Conservation (phyloP, 1,140 invertebrate genomes). For the Coptotermes formosanus region DNA sequence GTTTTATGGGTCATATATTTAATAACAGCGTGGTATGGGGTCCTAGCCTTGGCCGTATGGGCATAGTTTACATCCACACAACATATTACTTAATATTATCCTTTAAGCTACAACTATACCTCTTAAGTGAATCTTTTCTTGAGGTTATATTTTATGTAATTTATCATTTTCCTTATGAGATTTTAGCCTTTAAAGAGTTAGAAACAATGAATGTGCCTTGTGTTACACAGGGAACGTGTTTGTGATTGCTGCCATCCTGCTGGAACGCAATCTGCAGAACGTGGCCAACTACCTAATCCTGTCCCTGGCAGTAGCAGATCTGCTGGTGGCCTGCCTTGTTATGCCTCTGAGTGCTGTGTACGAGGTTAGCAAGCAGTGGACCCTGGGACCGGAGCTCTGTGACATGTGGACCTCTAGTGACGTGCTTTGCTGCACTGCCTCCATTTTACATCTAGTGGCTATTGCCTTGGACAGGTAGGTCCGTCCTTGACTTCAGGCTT, state of each 20-base stretch:
- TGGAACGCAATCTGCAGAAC: slow-evolving; percentile 83
- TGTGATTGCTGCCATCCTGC: slow-evolving; percentile 89
- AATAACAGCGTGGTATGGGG: too few relatives aligned
- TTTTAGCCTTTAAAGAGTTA: too few relatives aligned
- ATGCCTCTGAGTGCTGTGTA: slow-evolving; percentile 74
- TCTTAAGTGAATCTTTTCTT: too few relatives aligned
- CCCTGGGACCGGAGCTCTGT: slow-evolving; percentile 80
- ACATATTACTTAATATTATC: too few relatives aligned
- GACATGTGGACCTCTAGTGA: slow-evolving; percentile 93
- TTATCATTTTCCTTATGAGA: too few relatives aligned
- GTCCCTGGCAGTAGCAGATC: slow-evolving; percentile 81
- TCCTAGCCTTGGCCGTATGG: too few relatives aligned
- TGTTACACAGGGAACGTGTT: slow-evolving; percentile 79
- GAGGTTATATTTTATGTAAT: too few relatives aligned
- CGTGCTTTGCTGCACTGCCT: slow-evolving; percentile 90
- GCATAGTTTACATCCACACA: too few relatives aligned
- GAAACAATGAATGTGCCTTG: slow-evolving; percentile 16
- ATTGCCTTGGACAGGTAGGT: slow-evolving; percentile 88
- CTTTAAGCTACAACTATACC: too few relatives aligned
- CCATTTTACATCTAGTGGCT: slow-evolving; percentile 90
- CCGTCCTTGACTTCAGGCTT: too few relatives aligned
- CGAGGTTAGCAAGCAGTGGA: slow-evolving; percentile 66
- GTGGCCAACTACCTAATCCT: slow-evolving; percentile 86
- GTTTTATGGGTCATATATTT: too few relatives aligned
- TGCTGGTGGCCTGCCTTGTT: slow-evolving; percentile 80